A percentile compares a stretch with the other conserved stretches of the same genome.
Evolutionary conservation across 2,888 invertebrate species (phyloP).

Genomic region (Cryptophagus acutangulus): DNA sequence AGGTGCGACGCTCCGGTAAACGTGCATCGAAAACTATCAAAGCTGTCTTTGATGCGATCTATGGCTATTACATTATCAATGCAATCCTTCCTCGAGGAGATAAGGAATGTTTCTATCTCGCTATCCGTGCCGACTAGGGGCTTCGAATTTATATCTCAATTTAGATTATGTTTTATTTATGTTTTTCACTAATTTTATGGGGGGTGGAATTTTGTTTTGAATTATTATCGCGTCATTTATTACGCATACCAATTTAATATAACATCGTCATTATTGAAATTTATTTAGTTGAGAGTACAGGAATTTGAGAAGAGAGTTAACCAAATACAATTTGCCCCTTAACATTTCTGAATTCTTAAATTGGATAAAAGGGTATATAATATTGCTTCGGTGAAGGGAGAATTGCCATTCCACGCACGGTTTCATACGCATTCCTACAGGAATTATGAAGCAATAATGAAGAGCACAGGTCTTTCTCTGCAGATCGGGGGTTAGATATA

Average conservation of each 20-base stretch:
- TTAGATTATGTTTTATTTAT: slow-evolving; percentile 26
- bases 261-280: no score
- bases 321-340: no score
- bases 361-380: no score
- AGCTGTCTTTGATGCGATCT: slow-evolving; percentile 25
- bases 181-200: slow-evolving; percentile 5
- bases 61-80: slow-evolving; percentile 22
- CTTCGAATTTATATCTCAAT: slow-evolving; percentile 24
- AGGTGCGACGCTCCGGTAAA: slow-evolving; percentile 42
- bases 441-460: slow-evolving; percentile 48
- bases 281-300: no score
- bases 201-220: slow-evolving; percentile 5
- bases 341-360: no score
- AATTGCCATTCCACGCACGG: slow-evolving; percentile 43
- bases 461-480: slow-evolving; percentile 38
- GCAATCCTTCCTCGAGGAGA: slow-evolving; percentile 8
- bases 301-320: no score
- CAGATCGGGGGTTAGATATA: slow-evolving; percentile 39
- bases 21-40: slow-evolving; percentile 29
- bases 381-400: slow-evolving; percentile 10
- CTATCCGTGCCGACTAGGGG: background rate
- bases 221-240: background rate
- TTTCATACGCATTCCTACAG: slow-evolving; percentile 40
- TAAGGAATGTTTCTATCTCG: no score
- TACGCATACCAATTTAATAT: no score